Percentiles rank a stretch among this genome's conserved stretches.
These are phyloP conservation scores for Thymelicus acteon DNA, from an alignment of 2,888 invertebrate genomes.

Conservation along the genomic window DNA sequence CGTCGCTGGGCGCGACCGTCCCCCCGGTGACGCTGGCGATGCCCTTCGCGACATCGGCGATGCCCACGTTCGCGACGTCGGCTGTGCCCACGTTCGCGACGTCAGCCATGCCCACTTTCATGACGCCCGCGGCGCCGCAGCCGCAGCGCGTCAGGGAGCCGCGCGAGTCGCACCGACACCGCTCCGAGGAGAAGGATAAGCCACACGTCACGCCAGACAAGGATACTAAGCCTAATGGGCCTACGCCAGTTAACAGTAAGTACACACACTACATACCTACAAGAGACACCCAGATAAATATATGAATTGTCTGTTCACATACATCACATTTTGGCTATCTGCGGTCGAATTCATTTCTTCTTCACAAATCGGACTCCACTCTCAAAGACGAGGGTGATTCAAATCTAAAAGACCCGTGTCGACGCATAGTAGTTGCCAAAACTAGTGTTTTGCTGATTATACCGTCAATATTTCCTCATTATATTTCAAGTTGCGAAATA, in stretches of 20 bases:
- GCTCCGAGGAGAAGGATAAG: conserved; percentile 29
- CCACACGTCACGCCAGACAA: conserved; percentile 30
- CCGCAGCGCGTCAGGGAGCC: conserved; percentile 67
- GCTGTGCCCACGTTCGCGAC: conserved; percentile 40
- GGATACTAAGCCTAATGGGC: conserved; percentile 62
- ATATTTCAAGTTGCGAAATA: too few species aligned
- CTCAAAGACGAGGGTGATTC: too few species aligned
- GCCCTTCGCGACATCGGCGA: conserved; percentile 32
- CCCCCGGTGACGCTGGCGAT: conserved; percentile 38
- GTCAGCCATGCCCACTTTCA: conserved; percentile 37
- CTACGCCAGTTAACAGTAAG: conserved; percentile 59
- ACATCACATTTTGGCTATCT: too few species aligned
- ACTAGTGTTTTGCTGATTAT: too few species aligned
- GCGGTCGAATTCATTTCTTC: too few species aligned
- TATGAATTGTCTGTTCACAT: too few species aligned
- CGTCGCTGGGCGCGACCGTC: conserved; percentile 41
- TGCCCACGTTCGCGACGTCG: conserved; percentile 43
- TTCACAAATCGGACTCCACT: too few species aligned
- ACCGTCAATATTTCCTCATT: too few species aligned
- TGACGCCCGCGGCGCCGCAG: conserved; percentile 51
- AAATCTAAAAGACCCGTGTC: too few species aligned
- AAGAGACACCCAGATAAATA: neutral
- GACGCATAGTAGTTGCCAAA: too few species aligned
- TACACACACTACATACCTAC: conserved; percentile 36
- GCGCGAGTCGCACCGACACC: conserved; percentile 51